Base-by-base conservation (phyloP, 2,797 vertebrate genomes). In the Ptychadena robeensis region DNA sequence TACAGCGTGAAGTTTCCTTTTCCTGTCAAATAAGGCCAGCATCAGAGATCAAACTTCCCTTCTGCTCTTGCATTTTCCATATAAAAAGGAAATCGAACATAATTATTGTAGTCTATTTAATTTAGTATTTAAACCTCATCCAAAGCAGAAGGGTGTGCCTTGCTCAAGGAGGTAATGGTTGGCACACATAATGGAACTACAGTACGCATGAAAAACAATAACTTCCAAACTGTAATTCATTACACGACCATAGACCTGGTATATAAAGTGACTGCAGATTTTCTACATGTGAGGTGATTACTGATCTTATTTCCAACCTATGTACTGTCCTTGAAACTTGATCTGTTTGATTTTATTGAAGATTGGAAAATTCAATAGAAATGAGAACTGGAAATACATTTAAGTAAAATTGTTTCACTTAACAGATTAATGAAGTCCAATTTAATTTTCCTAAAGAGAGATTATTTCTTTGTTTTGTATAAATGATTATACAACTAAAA, bases 41-140 rank as follows among this genome's bases (percentile, higher is more conserved):
- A 76, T 64, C n/a, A 10, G 27, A 28, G 22, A 15, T 76, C 65
- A 4, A 32, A 48, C 64, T 77, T 67, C 74, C 74, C 30, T 32
- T 77, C 15, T 76, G 15, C 9, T 22, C 30, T 35, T 59, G 37
- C 65, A 11, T 76, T 65, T 76, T 76, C 61, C 73, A 77, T 63
- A 63, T 44, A 32, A 66, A 48, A 61, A 40, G 61, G 18, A 77
- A 65, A 66, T 32, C 31, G 48, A 63, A 67, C 38, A 11, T 65
- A 66, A 61, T 77, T 37, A 77, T 66, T 40, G 48, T 18, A 44
- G 28, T 48, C 40, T 67, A 48, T 66, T 31, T 69, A 57, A 69
- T 69, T 34, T 69, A 37, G 35, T 28, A 75, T 7, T 44, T 77
- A 44, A 66, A 44, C 74, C 48, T 77, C 30, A 38, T 76, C 64